Percentiles rank a stretch among this genome's conserved stretches.
Evolutionary conservation across 2,113 vertebrate species (phyloP).

Genomic region (Alexandromys fortis): DNA sequence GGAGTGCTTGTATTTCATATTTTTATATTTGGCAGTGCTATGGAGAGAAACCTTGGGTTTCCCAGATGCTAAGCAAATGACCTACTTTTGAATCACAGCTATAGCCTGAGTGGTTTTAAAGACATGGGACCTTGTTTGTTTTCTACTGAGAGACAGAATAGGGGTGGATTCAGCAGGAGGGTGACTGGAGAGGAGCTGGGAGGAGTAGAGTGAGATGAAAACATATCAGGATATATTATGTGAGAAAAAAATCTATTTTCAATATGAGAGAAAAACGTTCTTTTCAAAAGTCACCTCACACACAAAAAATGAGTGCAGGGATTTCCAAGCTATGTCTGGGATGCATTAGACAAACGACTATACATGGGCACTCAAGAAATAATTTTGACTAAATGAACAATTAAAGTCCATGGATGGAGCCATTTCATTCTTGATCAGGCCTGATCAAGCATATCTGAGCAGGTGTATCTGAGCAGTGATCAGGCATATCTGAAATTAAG

Average conservation of each 20-base stretch:
- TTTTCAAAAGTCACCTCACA: background rate
- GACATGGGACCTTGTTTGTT: background rate
- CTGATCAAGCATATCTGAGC: background rate
- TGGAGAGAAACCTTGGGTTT: background rate
- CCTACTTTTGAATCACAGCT: background rate
- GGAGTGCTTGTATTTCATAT: background rate
- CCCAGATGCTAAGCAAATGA: background rate
- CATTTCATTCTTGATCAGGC: slow-evolving; percentile 15
- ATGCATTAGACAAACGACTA: background rate
- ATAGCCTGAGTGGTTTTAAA: background rate
- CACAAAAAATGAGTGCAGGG: background rate
- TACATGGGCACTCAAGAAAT: background rate
- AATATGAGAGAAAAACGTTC: background rate
- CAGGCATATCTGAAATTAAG: background rate
- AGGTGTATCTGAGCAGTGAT: background rate
- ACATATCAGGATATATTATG: background rate
- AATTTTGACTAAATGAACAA: slow-evolving; percentile 38
- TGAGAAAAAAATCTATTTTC: background rate
- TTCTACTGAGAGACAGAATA: background rate
- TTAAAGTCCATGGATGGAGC: background rate
- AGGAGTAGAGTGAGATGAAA: background rate
- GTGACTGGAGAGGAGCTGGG: background rate
- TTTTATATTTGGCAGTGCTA: background rate
- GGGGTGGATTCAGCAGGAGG: background rate
- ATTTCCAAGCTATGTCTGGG: background rate